Percentiles rank a stretch among this genome's conserved stretches.
These are phyloP conservation scores for Brachionus asplanchnoidis DNA, from an alignment of 1,140 invertebrate genomes.

Conservation along the genomic window DNA sequence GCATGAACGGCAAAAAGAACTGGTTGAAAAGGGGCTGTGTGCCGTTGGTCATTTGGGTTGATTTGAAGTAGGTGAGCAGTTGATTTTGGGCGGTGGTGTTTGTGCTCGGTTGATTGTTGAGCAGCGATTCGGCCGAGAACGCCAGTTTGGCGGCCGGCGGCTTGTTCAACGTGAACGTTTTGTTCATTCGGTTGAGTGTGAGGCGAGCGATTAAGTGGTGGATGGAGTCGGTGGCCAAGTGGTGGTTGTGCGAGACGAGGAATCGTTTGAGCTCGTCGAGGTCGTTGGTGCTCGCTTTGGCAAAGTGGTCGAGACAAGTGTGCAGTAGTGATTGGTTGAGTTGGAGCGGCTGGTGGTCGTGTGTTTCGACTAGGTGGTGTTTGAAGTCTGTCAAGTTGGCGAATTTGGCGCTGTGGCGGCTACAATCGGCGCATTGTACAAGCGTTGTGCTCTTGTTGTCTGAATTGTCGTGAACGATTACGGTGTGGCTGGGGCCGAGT, in stretches of 20 bases:
- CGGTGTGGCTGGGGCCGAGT: background rate
- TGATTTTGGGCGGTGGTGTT: conserved; percentile 44
- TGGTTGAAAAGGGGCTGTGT: background rate
- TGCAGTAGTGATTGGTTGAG: background rate
- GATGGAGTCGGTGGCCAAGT: no score
- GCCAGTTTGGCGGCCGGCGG: conserved; percentile 43
- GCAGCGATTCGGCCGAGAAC: conserved; percentile 48
- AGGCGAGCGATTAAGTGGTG: background rate
- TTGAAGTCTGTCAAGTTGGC: background rate
- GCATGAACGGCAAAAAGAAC: conserved; percentile 19
- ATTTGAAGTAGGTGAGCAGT: conserved; percentile 44
- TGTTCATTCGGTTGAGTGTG: background rate
- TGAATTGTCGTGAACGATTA: background rate
- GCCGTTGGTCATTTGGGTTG: background rate
- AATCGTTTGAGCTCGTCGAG: background rate
- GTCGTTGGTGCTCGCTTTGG: no score
- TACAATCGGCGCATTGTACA: background rate
- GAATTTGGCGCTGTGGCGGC: background rate
- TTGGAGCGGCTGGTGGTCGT: background rate
- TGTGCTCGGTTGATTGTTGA: conserved; percentile 43
- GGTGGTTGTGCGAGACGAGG: background rate
- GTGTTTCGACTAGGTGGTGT: background rate
- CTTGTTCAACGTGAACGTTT: background rate
- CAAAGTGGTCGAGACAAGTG: background rate
- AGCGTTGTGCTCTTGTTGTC: background rate